phyloP scores from a whole-genome alignment of 2,888 invertebrate species.

The Anoncus sp. region DNA sequence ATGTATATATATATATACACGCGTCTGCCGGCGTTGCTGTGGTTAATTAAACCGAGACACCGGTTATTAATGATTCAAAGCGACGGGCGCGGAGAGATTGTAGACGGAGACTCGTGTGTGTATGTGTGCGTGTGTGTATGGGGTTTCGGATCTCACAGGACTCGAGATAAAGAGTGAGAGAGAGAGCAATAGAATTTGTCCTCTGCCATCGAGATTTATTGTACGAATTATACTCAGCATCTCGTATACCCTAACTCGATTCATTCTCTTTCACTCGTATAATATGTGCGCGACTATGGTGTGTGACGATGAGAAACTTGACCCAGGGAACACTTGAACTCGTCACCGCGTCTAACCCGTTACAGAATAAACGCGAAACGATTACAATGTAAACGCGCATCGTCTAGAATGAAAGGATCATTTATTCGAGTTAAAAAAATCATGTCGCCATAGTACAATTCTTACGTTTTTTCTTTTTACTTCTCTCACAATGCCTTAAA shows the following conservation, averaged over 20 bases:
- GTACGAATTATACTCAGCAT: conserved; percentile 40
- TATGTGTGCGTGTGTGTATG: not conserved
- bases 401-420: not conserved
- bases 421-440: not conserved
- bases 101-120: conserved; percentile 29
- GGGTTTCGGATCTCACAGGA: conserved; percentile 33
- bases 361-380: conserved; percentile 5
- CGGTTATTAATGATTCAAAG: conserved; percentile 63
- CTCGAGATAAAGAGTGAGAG: conserved; percentile 21
- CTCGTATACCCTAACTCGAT: conserved; percentile 22
- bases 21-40: conserved; percentile 47
- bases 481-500: too few relatives aligned
- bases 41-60: conserved; percentile 61
- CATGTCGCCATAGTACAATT: not conserved
- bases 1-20: conserved; percentile 27
- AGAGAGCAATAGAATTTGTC: conserved; percentile 40
- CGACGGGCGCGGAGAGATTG: conserved; percentile 54
- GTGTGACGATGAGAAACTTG: conserved; percentile 41
- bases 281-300: conserved; percentile 4
- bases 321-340: conserved; percentile 21
- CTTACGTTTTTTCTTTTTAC: too few relatives aligned
- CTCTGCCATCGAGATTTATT: conserved; percentile 52
- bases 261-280: conserved; percentile 19
- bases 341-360: not conserved
- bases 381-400: conserved; percentile 3